Evolutionary conservation across 2,888 invertebrate genomes (phyloP), one percentile per base, ranked within the genome.

Genomic region (Monochamus alternatus): DNA sequence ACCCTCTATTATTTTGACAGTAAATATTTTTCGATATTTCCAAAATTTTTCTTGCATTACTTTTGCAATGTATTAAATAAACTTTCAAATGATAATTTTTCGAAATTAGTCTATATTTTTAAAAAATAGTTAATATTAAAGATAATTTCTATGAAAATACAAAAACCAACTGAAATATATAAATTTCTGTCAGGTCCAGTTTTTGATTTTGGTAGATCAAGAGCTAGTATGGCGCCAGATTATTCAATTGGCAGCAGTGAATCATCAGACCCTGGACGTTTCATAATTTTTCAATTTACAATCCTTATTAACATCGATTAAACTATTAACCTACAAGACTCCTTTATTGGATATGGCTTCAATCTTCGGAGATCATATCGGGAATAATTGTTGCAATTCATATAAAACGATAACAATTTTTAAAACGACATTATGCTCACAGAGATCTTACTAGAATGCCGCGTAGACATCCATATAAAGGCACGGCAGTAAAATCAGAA

Each of bases 241-340:
- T n/a, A n/a, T n/a, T n/a, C n/a, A n/a, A n/a, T n/a, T n/a, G 38
- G 38, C 38, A 38, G 38, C 3, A 62, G 32, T 62, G 62, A 62
- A 38, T 62, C 62, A 62, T 38, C 3, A 62, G 62, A 38, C 38
- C 38, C 62, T n/a, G 38, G 38, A 10, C 10, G 38, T 12, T n/a
- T 62, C 38, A 38, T 62, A 62, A 62, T 62, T 32, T 55, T 55
- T 4, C 55, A 62, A 62, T n/a, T 38, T 32, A 38, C 32, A n/a
- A 62, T 32, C 32, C n/a, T 62, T 62, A 62, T 32, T 62, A 62
- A 32, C 12, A 12, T 62, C 12, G 62, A 62, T 62, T 62, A 62
- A 62, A 12, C 38, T 38, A 62, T 62, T 62, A 62, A 62, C 62
- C 62, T 62, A 62, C 38, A 62, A 4, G 38, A 5, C 38, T 62